Evolutionary conservation across 2,113 vertebrate genomes (phyloP).

Genomic region (Tragelaphus scriptus): DNA sequence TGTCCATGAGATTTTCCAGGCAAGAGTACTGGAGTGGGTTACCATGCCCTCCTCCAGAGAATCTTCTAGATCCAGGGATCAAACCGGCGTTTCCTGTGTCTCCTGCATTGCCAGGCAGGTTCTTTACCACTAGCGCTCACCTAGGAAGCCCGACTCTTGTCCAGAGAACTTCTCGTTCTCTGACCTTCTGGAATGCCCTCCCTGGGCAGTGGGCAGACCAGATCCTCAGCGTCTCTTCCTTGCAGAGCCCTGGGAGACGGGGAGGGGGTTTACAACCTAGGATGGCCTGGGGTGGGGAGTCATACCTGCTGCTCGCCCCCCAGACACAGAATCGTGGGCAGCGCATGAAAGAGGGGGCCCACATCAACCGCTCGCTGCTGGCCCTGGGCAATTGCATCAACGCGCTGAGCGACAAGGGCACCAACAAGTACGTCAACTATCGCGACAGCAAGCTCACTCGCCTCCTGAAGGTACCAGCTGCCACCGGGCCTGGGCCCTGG

Average conservation of each 20-base stretch:
- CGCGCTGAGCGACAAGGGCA: conserved; percentile 86
- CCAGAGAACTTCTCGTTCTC: background rate
- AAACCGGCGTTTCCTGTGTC: background rate
- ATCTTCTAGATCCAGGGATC: background rate
- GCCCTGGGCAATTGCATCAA: conserved; percentile 97
- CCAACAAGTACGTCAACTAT: conserved; percentile 92
- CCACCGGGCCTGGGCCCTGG: accelerated
- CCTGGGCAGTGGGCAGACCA: accelerated
- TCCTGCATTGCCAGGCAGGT: background rate
- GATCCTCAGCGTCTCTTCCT: background rate
- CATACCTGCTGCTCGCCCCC: background rate
- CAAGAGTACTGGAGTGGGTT: background rate
- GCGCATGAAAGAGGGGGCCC: conserved; percentile 93
- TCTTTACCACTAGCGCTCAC: background rate
- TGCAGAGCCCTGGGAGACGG: background rate
- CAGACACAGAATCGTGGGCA: conserved; percentile 94
- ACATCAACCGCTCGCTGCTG: conserved; percentile 94
- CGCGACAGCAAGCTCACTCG: conserved; percentile 95
- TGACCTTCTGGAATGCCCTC: background rate
- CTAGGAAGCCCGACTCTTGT: background rate
- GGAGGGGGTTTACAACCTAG: background rate
- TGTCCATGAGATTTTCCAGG: background rate
- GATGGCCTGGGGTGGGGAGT: background rate
- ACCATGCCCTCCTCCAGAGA: background rate
- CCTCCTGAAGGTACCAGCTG: conserved; percentile 87